Percentiles rank a stretch among this genome's conserved stretches.
Conservation (phyloP, 2,888 invertebrate species). For the Drosophila emarginata region DNA sequence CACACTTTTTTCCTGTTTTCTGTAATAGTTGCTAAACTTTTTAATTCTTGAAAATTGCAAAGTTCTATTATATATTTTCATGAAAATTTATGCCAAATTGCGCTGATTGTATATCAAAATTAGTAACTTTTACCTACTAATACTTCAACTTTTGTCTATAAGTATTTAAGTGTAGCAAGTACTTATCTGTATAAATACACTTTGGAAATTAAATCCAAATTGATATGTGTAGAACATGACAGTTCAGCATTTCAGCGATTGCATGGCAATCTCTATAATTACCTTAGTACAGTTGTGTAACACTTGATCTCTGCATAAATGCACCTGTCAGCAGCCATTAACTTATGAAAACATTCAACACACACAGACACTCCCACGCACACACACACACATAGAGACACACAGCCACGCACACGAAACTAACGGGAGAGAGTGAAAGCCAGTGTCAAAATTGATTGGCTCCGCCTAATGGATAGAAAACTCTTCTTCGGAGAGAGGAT, state of each 20-base stretch:
- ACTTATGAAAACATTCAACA: slow-evolving; percentile 5
- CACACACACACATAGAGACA: not conserved
- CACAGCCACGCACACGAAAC: not conserved
- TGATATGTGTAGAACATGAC: not conserved
- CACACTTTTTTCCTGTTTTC: too few relatives aligned
- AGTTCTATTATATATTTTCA: not conserved
- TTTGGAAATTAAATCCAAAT: slow-evolving; percentile 1
- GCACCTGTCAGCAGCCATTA: slow-evolving; percentile 11
- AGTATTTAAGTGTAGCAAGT: not conserved
- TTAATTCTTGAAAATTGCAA: not conserved
- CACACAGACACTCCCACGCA: not conserved
- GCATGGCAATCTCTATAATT: slow-evolving; percentile 3
- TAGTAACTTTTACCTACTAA: not conserved
- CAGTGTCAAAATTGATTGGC: slow-evolving; percentile 38
- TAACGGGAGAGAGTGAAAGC: not conserved
- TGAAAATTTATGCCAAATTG: not conserved
- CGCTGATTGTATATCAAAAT: not conserved
- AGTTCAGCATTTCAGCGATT: slow-evolving; percentile 3
- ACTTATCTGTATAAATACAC: not conserved
- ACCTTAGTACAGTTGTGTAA: not conserved
- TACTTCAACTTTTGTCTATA: not conserved
- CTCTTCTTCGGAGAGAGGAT: not conserved
- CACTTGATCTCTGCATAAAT: slow-evolving; percentile 2
- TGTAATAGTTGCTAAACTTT: not conserved
- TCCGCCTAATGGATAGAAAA: slow-evolving; percentile 18